Conservation (phyloP, 2,888 invertebrate genomes). For the Drosophila recens region DNA sequence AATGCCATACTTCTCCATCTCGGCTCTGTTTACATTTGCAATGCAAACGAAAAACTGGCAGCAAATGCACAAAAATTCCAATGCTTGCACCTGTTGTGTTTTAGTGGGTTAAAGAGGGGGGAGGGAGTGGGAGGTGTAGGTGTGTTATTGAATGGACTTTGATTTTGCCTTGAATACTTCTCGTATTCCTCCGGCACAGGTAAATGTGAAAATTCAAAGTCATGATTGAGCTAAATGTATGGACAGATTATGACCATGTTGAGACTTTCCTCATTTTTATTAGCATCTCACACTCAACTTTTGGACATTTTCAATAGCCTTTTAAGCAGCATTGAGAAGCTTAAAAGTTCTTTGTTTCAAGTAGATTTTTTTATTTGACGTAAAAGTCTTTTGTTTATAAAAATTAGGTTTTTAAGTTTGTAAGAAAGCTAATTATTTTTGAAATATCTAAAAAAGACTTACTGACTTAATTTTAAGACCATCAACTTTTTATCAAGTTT, state of each 20-base stretch:
- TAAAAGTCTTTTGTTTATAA: background rate
- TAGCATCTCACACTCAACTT: background rate
- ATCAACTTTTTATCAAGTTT: no score
- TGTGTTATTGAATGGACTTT: conserved; percentile 27
- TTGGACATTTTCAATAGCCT: background rate
- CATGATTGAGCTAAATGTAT: conserved; percentile 13
- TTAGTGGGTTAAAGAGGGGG: no score
- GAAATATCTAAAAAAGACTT: no score
- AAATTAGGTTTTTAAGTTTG: background rate
- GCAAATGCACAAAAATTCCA: conserved; percentile 48
- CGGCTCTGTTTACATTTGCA: conserved; percentile 59
- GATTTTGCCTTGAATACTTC: conserved; percentile 39
- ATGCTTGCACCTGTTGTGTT: conserved; percentile 29
- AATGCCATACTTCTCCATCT: conserved; percentile 22
- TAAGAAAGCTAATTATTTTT: no score
- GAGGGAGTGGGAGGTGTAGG: background rate
- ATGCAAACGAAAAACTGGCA: conserved; percentile 54
- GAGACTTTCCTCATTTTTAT: background rate
- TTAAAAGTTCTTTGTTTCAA: background rate
- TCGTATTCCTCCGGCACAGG: background rate
- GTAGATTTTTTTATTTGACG: background rate
- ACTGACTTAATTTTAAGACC: no score
- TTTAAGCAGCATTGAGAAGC: background rate
- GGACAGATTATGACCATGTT: conserved; percentile 21
- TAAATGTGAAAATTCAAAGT: background rate